Base-by-base conservation (phyloP, 2,113 vertebrate species). In the Puffinus mauretanicus region DNA sequence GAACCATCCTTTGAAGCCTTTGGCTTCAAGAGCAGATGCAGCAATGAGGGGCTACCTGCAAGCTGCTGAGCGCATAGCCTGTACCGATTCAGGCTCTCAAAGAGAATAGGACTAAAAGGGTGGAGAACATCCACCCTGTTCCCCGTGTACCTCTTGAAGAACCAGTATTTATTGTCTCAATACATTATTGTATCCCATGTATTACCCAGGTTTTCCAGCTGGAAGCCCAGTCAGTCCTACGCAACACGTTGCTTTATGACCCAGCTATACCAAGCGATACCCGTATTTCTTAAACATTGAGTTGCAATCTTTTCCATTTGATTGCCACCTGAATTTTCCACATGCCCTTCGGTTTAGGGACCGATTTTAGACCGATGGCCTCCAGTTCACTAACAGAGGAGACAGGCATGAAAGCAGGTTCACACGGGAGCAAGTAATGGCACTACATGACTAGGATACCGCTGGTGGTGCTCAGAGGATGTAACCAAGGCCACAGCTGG, bases 311-410 rank as follows among this genome's bases (percentile, higher is more conserved):
- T 58, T 71, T 18, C 46, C 19, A 44, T 40, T 27, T 58, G 36
- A 51, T 66, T 49, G 13, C 22, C 55, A 80, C 42, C 67, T 29
- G 16, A 29, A 16, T 47, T 65, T 52, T 66, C 34, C 40, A 27
- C 6, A 1, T 15, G 7, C 8, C 34, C 11, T 66, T 34, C 47
- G 30, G 7, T 58, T 65, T 65, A 54, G 38, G 25, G 29, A 52
- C 44, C 0, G 0, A 65, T 71, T 88, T 65, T n/a, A 58, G 34
- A 52, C 29, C 1, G 0, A 52, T 13, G 51, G 36, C 24, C 34
- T 46, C 60, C 29, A 60, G 44, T 22, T 62, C 3, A 0, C 54
- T 27, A 25, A 40, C 4, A n/a, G 60, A 61, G 24, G 27, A 57
- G 18, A 64, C 8, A 6, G 17, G 13, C 20, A 1, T 5, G 25